Evolutionary conservation across 2,888 invertebrate species (phyloP), one percentile per base, ranked within the genome.

Genomic region (Copidosoma aretas): DNA sequence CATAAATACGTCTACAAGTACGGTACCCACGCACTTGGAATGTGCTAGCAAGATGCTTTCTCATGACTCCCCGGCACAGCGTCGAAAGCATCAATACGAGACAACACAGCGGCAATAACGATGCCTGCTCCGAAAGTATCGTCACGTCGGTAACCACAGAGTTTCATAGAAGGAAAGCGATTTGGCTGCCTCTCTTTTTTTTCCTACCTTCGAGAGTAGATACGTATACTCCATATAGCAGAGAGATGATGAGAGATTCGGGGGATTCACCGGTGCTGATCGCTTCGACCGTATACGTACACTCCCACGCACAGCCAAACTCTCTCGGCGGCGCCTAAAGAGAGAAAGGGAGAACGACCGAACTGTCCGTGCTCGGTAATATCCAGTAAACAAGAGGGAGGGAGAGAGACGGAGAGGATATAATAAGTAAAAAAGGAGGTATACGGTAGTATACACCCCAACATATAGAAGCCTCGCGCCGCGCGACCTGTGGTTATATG

Each of bases 401-500:
- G 51, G n/a, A n/a, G 49, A 60, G 60, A 51, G 41, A 25, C 25
- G 53, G n/a, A n/a, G 49, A 15, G 25, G 39, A 57, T 14, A 56
- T 41, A 59, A 22, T 46, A n/a, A n/a, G 24, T n/a, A 43, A 52
- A 56, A 64, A 64, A 64, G 43, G 60, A 64, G 32, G 32, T 32
- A 32, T 32, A 5, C 32, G 8, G 39, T 41, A 68, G 64, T 8
- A 53, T n/a, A n/a, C n/a, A n/a, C n/a, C n/a, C n/a, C 32, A 46
- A 63, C 49, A 12, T 49, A 59, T 60, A 52, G 43, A 75, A 75
- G 75, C 75, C 78, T 79, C 80, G 75, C 77, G 77, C 78, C 78
- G 73, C 77, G 77, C 77, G 80, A 80, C 78, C 84, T 83, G 81
- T 84, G 82, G 81, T 84, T 84, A 32, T 32, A 32, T 32, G 84